A percentile compares a stretch with the other conserved stretches of the same genome.
Conservation (phyloP, 2,113 vertebrate species). For the Bettongia penicillata region DNA sequence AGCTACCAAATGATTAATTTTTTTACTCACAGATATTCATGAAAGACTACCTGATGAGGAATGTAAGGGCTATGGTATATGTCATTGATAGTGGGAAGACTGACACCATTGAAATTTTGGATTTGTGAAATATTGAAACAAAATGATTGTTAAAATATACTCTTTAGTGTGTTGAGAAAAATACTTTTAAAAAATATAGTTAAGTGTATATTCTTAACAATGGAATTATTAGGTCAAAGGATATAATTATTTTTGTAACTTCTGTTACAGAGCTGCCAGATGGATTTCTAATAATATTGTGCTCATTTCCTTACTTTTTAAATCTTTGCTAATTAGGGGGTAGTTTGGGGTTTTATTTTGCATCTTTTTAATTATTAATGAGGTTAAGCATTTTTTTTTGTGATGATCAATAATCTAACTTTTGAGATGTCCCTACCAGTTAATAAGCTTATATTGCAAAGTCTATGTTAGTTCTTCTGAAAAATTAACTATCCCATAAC, state of each 20-base stretch:
- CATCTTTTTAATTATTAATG: neutral
- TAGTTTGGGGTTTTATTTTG: neutral
- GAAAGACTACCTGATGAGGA: too few species aligned
- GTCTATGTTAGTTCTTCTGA: neutral
- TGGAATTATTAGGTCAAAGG: too few species aligned
- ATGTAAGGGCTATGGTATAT: too few species aligned
- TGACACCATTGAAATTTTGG: too few species aligned
- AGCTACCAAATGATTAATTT: neutral
- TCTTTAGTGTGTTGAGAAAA: too few species aligned
- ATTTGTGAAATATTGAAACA: too few species aligned
- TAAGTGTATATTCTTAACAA: too few species aligned
- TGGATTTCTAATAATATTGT: neutral
- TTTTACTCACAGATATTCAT: neutral
- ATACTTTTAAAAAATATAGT: too few species aligned
- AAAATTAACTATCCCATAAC: neutral
- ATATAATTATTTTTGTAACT: neutral
- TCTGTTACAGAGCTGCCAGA: neutral
- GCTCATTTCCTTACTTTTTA: neutral
- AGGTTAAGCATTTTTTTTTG: neutral
- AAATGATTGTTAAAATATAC: too few species aligned
- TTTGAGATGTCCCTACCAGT: neutral
- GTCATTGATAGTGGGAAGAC: too few species aligned
- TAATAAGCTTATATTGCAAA: neutral
- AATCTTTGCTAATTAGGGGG: neutral
- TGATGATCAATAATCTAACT: neutral